Base-by-base conservation (phyloP, 2,888 invertebrate genomes). In the Polydrusus pterygomalis region DNA sequence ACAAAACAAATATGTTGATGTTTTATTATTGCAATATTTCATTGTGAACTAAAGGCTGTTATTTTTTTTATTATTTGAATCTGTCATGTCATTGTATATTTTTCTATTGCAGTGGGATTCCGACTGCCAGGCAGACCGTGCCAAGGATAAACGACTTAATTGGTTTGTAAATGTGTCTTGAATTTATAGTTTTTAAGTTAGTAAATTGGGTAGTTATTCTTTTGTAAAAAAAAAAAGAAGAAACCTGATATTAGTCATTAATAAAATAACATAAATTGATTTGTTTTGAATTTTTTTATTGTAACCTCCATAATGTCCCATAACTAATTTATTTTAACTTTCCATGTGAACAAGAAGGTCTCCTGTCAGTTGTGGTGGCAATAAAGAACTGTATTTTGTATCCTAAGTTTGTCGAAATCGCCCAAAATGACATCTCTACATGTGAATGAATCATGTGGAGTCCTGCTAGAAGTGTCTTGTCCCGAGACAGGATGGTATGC, bases 11-110 rank as follows among this genome's bases (percentile, higher is more conserved):
- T n/a, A n/a, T n/a, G 88, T 87, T 86, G 73, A 81, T 74, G 75
- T 78, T 77, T 47, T 77, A n/a, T 62, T 77, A 56, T 74, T 67
- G 25, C 20, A 70, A 62, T 70, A 30, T 51, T 51, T 54, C 18
- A 40, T 40, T 79, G 56, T 60, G 38, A 60, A 49, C 74, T 73
- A 63, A 82, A 82, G 81, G 81, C 80, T 81, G 77, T 81, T 79
- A 77, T 77, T 77, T n/a, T 80, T 75, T 68, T 74, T 64, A 74
- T 74, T 75, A 74, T 75, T 58, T 81, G 79, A 79, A 47, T 80
- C 85, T 87, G 87, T 87, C 86, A 87, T 86, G 85, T 84, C 86
- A 87, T n/a, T 83, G 86, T 84, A 81, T 82, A 81, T 84, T 87
- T 87, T 87, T 87, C 83, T 86, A 86, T 87, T 87, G 80, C 87